Evolutionary conservation across 2,888 invertebrate species (phyloP).

Genomic region (Mesoligia furuncula): DNA sequence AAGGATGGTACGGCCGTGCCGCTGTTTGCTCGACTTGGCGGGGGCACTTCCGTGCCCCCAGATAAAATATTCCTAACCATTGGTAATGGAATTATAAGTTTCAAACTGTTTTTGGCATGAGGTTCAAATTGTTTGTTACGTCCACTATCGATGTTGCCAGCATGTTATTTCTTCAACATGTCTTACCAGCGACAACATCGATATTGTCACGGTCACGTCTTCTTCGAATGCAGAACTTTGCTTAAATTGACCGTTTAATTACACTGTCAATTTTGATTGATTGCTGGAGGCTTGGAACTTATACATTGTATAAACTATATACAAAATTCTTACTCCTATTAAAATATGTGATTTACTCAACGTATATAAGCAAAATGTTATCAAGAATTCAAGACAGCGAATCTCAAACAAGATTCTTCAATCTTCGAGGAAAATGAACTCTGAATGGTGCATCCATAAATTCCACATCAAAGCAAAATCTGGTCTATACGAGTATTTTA

Average conservation of each 20-base stretch:
- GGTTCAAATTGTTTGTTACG: slow-evolving; percentile 3
- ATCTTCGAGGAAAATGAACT: slow-evolving; percentile 24
- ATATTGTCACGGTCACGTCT: slow-evolving; percentile 23
- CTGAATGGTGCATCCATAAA: slow-evolving; percentile 51
- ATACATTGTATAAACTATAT: neutral
- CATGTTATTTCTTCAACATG: slow-evolving; percentile 11
- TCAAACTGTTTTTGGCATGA: neutral
- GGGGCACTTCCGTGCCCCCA: too few species aligned
- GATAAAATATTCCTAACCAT: slow-evolving; percentile 28
- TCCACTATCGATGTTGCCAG: slow-evolving; percentile 4
- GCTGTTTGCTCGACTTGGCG: too few species aligned
- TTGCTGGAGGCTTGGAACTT: neutral
- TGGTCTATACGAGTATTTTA: slow-evolving; percentile 69
- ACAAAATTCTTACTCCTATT: neutral
- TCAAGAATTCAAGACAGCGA: neutral
- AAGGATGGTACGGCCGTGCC: too few species aligned
- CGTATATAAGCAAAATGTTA: slow-evolving; percentile 1
- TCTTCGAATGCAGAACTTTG: neutral
- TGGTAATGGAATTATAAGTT: slow-evolving; percentile 31
- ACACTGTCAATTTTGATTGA: neutral
- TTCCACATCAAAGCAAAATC: slow-evolving; percentile 68
- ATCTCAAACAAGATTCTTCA: slow-evolving; percentile 3
- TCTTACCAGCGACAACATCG: slow-evolving; percentile 7
- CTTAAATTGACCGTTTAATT: slow-evolving; percentile 6
- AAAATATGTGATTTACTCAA: slow-evolving; percentile 6